phyloP scores from a whole-genome alignment of 2,113 vertebrate genomes.

The Lycocorax pyrrhopterus region DNA sequence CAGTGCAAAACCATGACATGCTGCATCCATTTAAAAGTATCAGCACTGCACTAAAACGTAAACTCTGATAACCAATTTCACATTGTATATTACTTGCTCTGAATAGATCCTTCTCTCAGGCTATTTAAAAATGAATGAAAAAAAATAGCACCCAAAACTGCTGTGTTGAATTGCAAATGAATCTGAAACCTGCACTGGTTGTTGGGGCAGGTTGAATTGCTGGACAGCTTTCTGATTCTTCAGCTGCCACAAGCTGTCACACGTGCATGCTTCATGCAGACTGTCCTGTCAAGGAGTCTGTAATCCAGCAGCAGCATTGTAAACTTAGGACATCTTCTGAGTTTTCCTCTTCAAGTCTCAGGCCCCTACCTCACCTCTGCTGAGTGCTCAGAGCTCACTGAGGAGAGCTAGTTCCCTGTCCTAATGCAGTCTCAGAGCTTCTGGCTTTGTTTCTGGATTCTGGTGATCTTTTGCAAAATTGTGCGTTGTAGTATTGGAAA shows the following conservation, averaged over 20 bases:
- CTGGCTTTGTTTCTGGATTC: background rate
- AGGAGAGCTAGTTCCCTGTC: background rate
- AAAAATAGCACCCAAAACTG: background rate
- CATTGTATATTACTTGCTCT: background rate
- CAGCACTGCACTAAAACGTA: background rate
- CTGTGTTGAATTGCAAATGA: background rate
- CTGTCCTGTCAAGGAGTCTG: background rate
- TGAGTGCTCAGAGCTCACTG: background rate
- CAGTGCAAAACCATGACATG: background rate
- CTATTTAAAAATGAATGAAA: background rate
- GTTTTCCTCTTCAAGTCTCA: background rate
- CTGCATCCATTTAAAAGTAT: background rate
- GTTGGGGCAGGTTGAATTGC: background rate
- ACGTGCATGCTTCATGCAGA: background rate
- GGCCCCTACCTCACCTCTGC: background rate
- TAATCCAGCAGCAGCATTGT: background rate
- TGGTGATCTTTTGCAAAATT: background rate
- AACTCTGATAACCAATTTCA: background rate
- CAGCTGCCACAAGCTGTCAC: background rate
- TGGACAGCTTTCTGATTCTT: background rate
- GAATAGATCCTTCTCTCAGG: background rate
- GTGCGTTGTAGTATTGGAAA: background rate
- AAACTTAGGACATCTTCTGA: background rate
- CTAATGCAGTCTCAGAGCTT: background rate
- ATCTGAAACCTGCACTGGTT: background rate